Percentiles rank a stretch among this genome's conserved stretches.
phyloP scores from a whole-genome alignment of 2,888 invertebrate genomes.

The Drosophila pullipes region DNA sequence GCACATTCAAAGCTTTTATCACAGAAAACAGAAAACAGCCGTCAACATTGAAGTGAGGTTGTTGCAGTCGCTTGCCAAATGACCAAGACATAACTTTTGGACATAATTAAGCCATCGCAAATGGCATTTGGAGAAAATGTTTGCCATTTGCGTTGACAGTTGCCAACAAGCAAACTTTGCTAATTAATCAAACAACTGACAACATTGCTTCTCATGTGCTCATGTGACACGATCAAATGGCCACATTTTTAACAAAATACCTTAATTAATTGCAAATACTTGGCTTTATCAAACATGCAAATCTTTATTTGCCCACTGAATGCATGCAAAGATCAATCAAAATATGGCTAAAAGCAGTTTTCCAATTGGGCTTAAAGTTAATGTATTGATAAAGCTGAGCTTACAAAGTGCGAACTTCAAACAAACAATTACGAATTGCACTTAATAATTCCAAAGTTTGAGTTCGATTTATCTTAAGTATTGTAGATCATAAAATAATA shows the following conservation, averaged over 20 bases:
- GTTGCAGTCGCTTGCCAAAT: constrained; percentile 57
- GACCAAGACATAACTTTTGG: constrained; percentile 70
- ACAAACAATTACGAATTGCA: neutral
- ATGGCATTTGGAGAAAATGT: constrained; percentile 60
- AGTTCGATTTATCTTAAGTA: too few species aligned
- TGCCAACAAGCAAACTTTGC: constrained; percentile 62
- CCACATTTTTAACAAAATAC: constrained; percentile 8
- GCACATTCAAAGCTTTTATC: constrained; percentile 46
- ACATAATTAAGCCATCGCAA: constrained; percentile 78
- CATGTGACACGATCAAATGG: constrained; percentile 12
- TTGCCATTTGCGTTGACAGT: constrained; percentile 80
- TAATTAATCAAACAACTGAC: constrained; percentile 62
- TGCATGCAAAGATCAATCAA: neutral
- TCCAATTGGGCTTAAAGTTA: neutral
- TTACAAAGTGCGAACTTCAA: neutral
- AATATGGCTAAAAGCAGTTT: neutral
- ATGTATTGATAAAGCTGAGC: neutral
- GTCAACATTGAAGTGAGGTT: constrained; percentile 44
- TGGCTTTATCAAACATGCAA: constrained; percentile 21
- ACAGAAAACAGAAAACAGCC: constrained; percentile 38
- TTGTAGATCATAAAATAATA: neutral
- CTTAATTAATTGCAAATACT: constrained; percentile 27
- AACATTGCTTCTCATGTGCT: constrained; percentile 28
- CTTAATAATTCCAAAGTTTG: too few species aligned
- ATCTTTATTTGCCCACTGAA: constrained; percentile 4